A percentile compares a stretch with the other conserved stretches of the same genome.
Conservation (phyloP, 2,113 vertebrate genomes). For the Aviceda subcristata region DNA sequence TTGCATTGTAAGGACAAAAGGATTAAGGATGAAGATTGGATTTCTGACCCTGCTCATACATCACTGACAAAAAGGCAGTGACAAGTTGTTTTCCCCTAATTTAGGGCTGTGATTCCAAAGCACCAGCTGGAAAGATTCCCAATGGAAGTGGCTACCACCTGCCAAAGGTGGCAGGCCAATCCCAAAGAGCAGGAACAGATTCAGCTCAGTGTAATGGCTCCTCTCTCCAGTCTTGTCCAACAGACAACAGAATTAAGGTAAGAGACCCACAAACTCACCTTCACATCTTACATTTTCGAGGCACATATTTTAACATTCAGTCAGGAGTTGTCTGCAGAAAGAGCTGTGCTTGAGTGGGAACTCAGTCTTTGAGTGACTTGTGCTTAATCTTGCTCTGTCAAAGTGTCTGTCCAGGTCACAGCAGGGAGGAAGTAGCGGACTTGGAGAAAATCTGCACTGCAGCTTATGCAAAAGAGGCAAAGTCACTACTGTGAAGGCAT, state of each 20-base stretch:
- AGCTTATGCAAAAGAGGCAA: not conserved
- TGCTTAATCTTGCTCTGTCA: not conserved
- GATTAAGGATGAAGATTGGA: not conserved
- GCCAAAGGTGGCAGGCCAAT: not conserved
- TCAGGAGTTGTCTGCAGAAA: not conserved
- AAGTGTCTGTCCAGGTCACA: not conserved
- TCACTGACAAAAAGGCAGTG: not conserved
- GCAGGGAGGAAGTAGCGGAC: not conserved
- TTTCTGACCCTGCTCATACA: not conserved
- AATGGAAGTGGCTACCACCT: slow-evolving; percentile 41
- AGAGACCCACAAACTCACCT: not conserved
- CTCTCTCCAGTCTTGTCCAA: not conserved
- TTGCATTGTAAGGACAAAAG: not conserved
- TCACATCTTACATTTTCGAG: not conserved
- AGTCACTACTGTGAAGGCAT: not conserved
- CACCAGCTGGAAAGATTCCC: not conserved
- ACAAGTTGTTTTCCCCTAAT: not conserved
- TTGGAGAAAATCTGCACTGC: not conserved
- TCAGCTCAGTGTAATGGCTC: slow-evolving; percentile 55
- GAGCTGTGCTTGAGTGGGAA: not conserved
- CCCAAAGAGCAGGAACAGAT: not conserved
- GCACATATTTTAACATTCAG: not conserved
- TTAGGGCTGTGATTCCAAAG: slow-evolving; percentile 47
- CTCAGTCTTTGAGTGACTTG: not conserved
- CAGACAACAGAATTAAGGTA: slow-evolving; percentile 64